These are phyloP conservation scores for Gephyroberyx darwinii DNA, from an alignment of 2,797 vertebrate species.

Conservation along the genomic window DNA sequence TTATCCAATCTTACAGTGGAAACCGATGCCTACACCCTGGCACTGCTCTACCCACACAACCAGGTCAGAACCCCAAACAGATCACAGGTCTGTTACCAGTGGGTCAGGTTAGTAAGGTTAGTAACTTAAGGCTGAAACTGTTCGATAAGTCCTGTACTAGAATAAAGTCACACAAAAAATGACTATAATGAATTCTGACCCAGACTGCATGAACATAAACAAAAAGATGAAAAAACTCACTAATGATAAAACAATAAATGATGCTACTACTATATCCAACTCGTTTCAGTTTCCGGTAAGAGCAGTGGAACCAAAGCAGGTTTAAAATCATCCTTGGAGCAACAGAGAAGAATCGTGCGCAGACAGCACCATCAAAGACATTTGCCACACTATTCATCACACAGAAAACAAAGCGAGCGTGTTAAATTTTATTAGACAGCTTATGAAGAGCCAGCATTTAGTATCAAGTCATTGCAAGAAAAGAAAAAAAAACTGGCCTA, in stretches of 20 bases:
- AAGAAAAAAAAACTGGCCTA: slow-evolving; percentile 71
- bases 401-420: slow-evolving; percentile 28
- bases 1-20: too few relatives aligned
- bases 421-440: slow-evolving; percentile 51
- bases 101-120: too few relatives aligned
- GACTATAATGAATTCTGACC: too few relatives aligned
- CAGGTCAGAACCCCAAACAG: too few relatives aligned
- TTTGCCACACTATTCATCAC: slow-evolving; percentile 60
- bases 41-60: too few relatives aligned
- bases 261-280: neutral
- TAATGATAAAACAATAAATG: neutral
- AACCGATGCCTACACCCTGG: too few relatives aligned
- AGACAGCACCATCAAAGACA: slow-evolving; percentile 60
- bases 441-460: slow-evolving; percentile 11
- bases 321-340: slow-evolving; percentile 1
- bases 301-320: slow-evolving; percentile 18
- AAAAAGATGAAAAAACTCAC: neutral
- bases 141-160: too few relatives aligned
- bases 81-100: too few relatives aligned
- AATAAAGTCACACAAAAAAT: too few relatives aligned
- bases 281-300: neutral
- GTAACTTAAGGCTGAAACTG: neutral
- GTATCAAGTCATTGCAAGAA: neutral
- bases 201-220: neutral
- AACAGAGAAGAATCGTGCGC: slow-evolving; percentile 21